Base-by-base conservation (phyloP, 1,140 invertebrate species). In the Laupala kohalensis region DNA sequence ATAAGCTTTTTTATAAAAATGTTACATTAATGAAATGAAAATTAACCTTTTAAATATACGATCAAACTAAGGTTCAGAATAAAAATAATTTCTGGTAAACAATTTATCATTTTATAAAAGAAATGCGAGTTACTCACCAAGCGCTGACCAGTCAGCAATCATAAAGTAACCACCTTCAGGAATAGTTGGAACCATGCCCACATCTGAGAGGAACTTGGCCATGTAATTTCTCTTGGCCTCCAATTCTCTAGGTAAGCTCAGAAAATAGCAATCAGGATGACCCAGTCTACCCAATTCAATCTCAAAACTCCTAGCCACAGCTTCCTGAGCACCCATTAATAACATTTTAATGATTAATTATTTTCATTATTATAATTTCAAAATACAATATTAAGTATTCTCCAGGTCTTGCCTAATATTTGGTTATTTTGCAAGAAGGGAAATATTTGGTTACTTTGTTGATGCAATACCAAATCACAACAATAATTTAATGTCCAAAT, bases 151-250 rank as follows among this genome's bases (percentile, higher is more conserved):
- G 80, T 99, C 92, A 3, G 94, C 95, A 13, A 99, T 78, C 85
- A 99, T 93, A 79, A 99, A 99, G 80, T 98, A 99, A 0, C 97
- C 97, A 19, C 94, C 96, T 74, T 99, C 92, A 0, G 97, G 97
- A 66, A 98, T 84, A 1, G 93, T 95, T 0, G 96, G 95, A 23
- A 86, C 87, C 87, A 99, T 92, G 0, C 94, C 96, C 70, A 90
- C 87, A 5, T 94, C 90, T 9, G 74, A 78, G 2, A 98, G 80
- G 66, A 91, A 85, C 76, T 89, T 88, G 0, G 88, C 90, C 82
- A 99, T 89, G 74, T 83, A 90, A 78, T 99, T 92, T 25, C 96
- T 81, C 81, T 99, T 99, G 9, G 87, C 82, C 74, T 88, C 75
- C 24, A 99, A 81, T 79, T 96, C 92, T 25, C 82, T 81, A 0